phyloP scores from a whole-genome alignment of 2,113 vertebrate genomes.

The Mormoops blainvillei region DNA sequence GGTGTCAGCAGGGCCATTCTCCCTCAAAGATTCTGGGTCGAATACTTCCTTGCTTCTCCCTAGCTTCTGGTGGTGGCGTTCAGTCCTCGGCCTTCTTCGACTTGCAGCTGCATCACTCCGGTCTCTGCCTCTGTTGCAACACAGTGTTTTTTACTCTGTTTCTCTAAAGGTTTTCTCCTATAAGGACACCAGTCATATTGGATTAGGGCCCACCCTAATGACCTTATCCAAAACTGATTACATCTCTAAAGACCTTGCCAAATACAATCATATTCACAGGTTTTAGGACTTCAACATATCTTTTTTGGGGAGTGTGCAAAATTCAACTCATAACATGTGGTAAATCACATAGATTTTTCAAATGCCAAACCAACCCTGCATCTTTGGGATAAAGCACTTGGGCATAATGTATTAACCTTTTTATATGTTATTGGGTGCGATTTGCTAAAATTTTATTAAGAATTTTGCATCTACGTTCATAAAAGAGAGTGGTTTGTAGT shows the following conservation, averaged over 20 bases:
- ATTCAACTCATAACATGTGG: background rate
- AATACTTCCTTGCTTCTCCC: background rate
- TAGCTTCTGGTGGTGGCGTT: background rate
- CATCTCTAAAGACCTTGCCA: background rate
- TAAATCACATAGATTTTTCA: conserved; percentile 36
- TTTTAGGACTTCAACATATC: background rate
- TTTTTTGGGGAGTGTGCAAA: background rate
- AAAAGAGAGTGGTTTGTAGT: background rate
- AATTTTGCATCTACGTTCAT: background rate
- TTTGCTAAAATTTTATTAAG: conserved; percentile 24
- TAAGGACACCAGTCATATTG: background rate
- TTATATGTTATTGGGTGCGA: background rate
- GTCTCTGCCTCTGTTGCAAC: background rate
- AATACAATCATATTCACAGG: background rate
- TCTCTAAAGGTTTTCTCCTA: background rate
- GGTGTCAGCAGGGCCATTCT: background rate
- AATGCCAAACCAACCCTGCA: background rate
- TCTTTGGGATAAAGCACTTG: background rate
- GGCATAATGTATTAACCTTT: background rate
- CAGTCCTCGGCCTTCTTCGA: background rate
- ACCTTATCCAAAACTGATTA: background rate
- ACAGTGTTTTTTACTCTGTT: background rate
- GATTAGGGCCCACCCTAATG: background rate
- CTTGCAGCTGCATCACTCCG: background rate
- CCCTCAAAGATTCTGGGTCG: background rate